Evolutionary conservation across 2,113 vertebrate genomes (phyloP).

Genomic region (Neotoma lepida): DNA sequence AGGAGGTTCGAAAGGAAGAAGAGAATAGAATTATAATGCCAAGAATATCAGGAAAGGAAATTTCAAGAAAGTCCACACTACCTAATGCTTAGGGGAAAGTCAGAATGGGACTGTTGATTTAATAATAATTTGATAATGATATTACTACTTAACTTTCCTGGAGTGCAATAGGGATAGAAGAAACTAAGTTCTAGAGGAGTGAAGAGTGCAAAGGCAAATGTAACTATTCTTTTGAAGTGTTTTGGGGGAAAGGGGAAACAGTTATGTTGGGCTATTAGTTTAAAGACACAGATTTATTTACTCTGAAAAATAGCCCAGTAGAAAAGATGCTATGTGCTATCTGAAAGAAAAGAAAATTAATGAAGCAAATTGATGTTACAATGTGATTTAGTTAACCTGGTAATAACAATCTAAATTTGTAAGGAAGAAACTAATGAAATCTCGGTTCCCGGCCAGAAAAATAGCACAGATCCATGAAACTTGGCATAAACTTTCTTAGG

Average conservation of each 20-base stretch:
- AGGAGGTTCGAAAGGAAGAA: not conserved
- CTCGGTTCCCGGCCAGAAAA: constrained; percentile 48
- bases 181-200: constrained; percentile 27
- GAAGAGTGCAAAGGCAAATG: not conserved
- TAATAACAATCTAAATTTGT: not conserved
- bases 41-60: constrained; percentile 25
- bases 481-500: constrained; percentile 1
- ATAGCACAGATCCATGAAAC: not conserved
- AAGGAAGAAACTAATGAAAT: not conserved
- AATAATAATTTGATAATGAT: constrained; percentile 2
- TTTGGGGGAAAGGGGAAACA: not conserved
- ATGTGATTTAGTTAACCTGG: not conserved
- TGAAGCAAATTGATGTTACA: constrained; percentile 6
- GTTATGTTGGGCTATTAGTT: constrained; percentile 36
- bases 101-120: not conserved
- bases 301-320: not conserved
- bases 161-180: not conserved
- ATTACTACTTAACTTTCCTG: constrained; percentile 45
- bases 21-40: not conserved
- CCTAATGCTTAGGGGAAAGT: not conserved
- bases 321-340: not conserved
- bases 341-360: constrained; percentile 42
- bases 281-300: not conserved
- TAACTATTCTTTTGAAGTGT: not conserved
- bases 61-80: not conserved